phyloP scores from a whole-genome alignment of 1,140 invertebrate species.

The Nasonia giraulti region DNA sequence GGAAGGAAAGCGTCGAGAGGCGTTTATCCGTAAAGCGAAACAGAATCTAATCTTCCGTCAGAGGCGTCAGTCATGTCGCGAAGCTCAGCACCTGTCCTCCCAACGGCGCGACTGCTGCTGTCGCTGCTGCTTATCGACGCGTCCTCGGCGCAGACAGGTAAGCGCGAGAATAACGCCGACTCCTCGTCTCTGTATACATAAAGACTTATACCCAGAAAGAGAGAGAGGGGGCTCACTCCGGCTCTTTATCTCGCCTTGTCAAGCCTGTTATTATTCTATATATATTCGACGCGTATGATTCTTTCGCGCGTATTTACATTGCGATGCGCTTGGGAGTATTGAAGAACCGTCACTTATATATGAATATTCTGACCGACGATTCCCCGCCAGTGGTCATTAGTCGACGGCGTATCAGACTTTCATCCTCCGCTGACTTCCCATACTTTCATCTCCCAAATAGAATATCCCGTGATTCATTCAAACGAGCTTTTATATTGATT shows the following conservation, averaged over 20 bases:
- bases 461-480: too few species aligned
- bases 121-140: not conserved
- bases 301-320: not conserved
- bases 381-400: too few species aligned
- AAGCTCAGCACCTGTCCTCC: constrained; percentile 29
- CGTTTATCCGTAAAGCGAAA: constrained; percentile 10
- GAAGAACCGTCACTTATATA: too few species aligned
- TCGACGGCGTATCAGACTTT: too few species aligned
- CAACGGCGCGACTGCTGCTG: constrained; percentile 3
- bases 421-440: too few species aligned
- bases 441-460: too few species aligned
- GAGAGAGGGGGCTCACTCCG: too few species aligned
- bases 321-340: too few species aligned
- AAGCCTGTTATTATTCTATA: not conserved
- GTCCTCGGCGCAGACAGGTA: constrained; percentile 1
- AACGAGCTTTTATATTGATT: too few species aligned
- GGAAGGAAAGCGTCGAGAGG: not conserved
- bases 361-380: too few species aligned
- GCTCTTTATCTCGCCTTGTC: not conserved
- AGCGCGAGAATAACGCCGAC: not conserved
- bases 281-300: not conserved
- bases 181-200: too few species aligned
- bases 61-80: constrained; percentile 40
- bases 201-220: too few species aligned
- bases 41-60: constrained; percentile 43